These are phyloP conservation scores for Tetragonula carbonaria DNA, from an alignment of 2,888 invertebrate species.

Conservation along the genomic window DNA sequence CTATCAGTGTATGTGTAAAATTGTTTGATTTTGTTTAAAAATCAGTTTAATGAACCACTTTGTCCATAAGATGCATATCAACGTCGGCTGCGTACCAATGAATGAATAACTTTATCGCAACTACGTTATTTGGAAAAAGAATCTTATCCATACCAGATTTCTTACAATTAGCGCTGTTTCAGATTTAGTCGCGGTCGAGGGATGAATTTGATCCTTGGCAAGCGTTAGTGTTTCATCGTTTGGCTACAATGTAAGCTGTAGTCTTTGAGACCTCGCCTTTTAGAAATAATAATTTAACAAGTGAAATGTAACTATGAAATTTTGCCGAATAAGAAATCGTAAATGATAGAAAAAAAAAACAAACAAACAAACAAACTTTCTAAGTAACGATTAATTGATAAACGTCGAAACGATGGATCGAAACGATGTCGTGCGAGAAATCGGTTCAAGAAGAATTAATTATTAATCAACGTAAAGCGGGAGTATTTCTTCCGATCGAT, in stretches of 20 bases:
- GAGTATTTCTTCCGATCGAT: slow-evolving; percentile 8
- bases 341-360: background rate
- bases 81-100: background rate
- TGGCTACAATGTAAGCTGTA: background rate
- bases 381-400: slow-evolving; percentile 5
- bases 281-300: slow-evolving; percentile 19
- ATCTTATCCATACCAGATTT: background rate
- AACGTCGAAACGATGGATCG: slow-evolving; percentile 19
- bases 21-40: background rate
- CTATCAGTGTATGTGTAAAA: background rate
- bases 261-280: slow-evolving; percentile 29
- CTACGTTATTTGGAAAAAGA: background rate
- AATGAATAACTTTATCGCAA: slow-evolving; percentile 2
- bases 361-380: too few species aligned
- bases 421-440: slow-evolving; percentile 9
- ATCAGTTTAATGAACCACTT: background rate
- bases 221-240: background rate
- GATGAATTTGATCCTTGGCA: slow-evolving; percentile 4
- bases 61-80: slow-evolving; percentile 27
- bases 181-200: background rate
- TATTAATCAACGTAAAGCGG: slow-evolving; percentile 3
- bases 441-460: background rate
- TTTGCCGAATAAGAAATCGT: background rate
- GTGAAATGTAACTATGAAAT: background rate
- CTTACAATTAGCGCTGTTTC: background rate